Base-by-base conservation (phyloP, 2,797 vertebrate genomes). In the Aplochiton taeniatus region DNA sequence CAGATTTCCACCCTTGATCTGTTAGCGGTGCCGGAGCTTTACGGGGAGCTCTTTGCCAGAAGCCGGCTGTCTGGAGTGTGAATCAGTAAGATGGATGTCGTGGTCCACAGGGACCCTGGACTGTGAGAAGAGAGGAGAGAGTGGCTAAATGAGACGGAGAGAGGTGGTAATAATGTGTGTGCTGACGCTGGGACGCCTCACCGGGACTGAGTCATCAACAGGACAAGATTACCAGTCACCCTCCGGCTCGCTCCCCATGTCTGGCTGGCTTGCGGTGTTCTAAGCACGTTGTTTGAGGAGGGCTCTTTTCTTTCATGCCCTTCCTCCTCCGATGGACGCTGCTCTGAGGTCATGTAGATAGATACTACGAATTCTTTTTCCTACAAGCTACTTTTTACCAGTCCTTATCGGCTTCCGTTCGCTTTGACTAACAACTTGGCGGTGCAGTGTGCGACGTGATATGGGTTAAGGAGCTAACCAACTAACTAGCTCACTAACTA, bases 151-250 rank as follows among this genome's bases (percentile, higher is more conserved):
- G 13, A 42, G 41, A n/a, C 5, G 41, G 55, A 57, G 20, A 43
- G 53, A 31, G 31, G 31, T 68, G 69, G 79, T 77, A 77, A 72
- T 45, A 67, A 69, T 51, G 58, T 69, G 78, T 48, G 18, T 61
- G 65, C 66, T 78, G 77, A 82, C 62, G 54, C 76, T 76, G 65
- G 66, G 73, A 77, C 73, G 65, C 69, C 71, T 87, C 82, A 75
- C 83, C 70, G 61, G 64, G 82, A 85, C 81, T 87, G 87, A 88
- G 73, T 87, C 83, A 87, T 43, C 55, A 43, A 42, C 31, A 31
- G 50, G 45, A 55, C 18, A 17, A 18, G 9, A 17, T 14, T 44
- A 10, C 18, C 9, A 12, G 46, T 18, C 17, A 11, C 31, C 3
- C 31, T 31, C 31, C 31, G 46, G 9, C 17, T 9, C 31, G 31